Evolutionary conservation across 2,113 vertebrate species (phyloP).

Genomic region (Cebus imitator): DNA sequence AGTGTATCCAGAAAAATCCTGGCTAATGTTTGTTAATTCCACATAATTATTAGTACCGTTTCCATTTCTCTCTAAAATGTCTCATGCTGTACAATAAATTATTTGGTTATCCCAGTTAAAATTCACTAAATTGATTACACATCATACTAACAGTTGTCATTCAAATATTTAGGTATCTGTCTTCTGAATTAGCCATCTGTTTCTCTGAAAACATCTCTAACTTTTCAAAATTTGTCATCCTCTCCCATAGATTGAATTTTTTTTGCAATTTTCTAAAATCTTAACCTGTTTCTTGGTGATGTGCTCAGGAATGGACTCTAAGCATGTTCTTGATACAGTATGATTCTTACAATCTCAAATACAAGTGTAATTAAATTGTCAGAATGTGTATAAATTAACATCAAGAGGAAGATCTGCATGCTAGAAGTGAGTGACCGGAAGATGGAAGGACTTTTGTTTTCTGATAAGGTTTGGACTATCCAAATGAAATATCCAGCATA

Average conservation of each 20-base stretch:
- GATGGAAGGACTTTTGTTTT: not conserved
- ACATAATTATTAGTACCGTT: not conserved
- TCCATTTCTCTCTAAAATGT: not conserved
- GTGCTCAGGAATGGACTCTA: not conserved
- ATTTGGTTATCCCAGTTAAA: not conserved
- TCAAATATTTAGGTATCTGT: not conserved
- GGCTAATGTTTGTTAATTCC: not conserved
- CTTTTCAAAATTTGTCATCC: not conserved
- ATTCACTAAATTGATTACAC: not conserved
- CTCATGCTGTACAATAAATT: not conserved
- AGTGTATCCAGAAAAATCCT: not conserved
- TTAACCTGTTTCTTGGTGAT: not conserved
- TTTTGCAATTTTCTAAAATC: not conserved
- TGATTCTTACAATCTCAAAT: not conserved
- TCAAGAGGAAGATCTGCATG: not conserved
- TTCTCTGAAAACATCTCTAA: not conserved
- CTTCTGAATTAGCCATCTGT: not conserved
- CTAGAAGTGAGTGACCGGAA: not conserved
- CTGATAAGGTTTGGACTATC: not conserved
- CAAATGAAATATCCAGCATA: not conserved
- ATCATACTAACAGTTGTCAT: not conserved
- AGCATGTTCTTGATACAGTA: not conserved
- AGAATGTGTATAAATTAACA: not conserved
- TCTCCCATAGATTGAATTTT: not conserved
- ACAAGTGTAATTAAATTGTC: not conserved